phyloP scores from a whole-genome alignment of 2,888 invertebrate species.

The Myopa testacea region DNA sequence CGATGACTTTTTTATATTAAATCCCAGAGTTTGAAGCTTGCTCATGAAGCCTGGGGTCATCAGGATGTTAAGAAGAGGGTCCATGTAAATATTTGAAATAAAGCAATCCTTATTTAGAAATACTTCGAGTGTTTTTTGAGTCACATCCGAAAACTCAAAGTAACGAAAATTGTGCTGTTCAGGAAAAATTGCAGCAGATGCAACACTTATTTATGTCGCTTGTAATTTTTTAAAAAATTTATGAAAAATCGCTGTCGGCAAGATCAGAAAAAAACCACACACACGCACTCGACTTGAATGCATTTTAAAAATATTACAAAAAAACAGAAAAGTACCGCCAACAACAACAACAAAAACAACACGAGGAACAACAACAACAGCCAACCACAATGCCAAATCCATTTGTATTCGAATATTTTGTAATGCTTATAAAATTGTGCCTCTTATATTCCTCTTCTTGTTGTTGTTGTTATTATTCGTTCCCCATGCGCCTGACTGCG shows the following conservation, averaged over 20 bases:
- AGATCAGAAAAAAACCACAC: constrained; percentile 6
- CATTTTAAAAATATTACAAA: constrained; percentile 5
- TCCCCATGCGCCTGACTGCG: constrained; percentile 5
- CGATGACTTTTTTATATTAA: no score
- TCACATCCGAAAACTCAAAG: no score
- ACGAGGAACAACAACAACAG: not conserved
- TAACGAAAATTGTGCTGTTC: no score
- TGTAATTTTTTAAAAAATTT: not conserved
- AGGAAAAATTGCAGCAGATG: not conserved
- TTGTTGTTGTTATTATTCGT: constrained; percentile 20
- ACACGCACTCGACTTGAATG: constrained; percentile 11
- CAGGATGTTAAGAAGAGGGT: no score
- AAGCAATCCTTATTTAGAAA: no score
- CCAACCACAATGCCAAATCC: not conserved
- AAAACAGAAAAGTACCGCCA: not conserved
- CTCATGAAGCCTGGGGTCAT: no score
- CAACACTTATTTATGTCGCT: constrained; percentile 7
- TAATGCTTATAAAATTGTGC: constrained; percentile 16
- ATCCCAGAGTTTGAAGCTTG: no score
- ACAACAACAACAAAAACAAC: not conserved
- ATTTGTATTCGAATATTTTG: constrained; percentile 16
- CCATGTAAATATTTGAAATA: no score
- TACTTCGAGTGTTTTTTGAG: no score
- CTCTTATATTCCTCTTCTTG: constrained; percentile 6
- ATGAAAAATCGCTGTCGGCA: constrained; percentile 34